A percentile compares a stretch with the other conserved stretches of the same genome.
Evolutionary conservation across 2,113 vertebrate species (phyloP).

Genomic region (Pongo pygmaeus): DNA sequence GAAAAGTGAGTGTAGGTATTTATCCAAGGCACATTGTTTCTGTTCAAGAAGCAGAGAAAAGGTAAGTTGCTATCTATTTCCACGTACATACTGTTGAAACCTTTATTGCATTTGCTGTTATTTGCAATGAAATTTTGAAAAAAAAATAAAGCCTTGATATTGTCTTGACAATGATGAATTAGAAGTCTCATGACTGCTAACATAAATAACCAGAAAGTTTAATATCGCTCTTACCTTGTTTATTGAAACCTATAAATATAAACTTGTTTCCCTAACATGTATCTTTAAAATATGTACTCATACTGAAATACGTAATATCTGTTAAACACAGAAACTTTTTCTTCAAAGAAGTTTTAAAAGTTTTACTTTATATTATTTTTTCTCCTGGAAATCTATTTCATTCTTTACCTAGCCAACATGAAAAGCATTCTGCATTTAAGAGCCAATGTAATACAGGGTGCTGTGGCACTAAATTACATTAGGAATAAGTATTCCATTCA

Average conservation of each 20-base stretch:
- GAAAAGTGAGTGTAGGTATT: neutral
- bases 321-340: neutral
- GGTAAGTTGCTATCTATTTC: neutral
- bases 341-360: neutral
- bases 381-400: neutral
- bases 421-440: neutral
- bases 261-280: neutral
- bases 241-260: neutral
- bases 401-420: neutral
- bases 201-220: neutral
- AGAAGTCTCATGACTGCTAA: neutral
- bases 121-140: neutral
- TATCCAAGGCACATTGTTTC: neutral
- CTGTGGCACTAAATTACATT: neutral
- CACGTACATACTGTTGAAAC: neutral
- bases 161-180: neutral
- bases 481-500: neutral
- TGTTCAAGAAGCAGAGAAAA: neutral
- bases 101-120: neutral
- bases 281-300: neutral
- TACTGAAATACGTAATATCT: neutral
- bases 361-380: neutral
- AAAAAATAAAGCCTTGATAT: neutral
- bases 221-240: neutral
- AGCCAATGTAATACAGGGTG: neutral